Evolutionary conservation across 2,888 invertebrate species (phyloP).

Genomic region (Crematogaster levior): DNA sequence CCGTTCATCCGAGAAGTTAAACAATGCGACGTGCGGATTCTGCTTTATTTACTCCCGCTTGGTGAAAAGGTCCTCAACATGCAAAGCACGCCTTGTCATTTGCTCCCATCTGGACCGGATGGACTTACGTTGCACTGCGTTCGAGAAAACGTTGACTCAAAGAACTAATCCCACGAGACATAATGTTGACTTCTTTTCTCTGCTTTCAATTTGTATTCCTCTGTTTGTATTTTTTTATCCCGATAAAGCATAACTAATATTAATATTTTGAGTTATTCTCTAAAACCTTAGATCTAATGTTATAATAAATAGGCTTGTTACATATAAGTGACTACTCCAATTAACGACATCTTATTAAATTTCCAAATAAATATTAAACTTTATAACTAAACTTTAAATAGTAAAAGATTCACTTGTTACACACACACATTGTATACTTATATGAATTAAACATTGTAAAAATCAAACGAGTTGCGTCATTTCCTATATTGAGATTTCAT

Average conservation of each 20-base stretch:
- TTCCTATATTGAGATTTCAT: neutral
- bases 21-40: conserved; percentile 84
- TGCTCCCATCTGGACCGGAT: conserved; percentile 80
- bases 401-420: neutral
- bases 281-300: neutral
- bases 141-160: conserved; percentile 58
- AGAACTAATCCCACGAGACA: conserved; percentile 34
- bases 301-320: neutral
- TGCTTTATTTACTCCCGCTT: conserved; percentile 82
- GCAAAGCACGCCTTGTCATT: conserved; percentile 83
- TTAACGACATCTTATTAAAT: neutral
- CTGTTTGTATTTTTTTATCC: neutral
- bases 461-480: neutral
- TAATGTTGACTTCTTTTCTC: conserved; percentile 10
- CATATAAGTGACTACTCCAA: no score
- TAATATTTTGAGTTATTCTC: neutral
- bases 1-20: conserved; percentile 83
- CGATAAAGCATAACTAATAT: neutral
- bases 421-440: no score
- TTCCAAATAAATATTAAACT: neutral
- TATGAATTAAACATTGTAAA: neutral
- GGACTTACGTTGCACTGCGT: conserved; percentile 73
- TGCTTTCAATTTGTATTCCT: conserved; percentile 16
- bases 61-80: conserved; percentile 77
- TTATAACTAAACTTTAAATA: no score